phyloP scores from a whole-genome alignment of 2,797 vertebrate species.

The Acanthopagrus latus region DNA sequence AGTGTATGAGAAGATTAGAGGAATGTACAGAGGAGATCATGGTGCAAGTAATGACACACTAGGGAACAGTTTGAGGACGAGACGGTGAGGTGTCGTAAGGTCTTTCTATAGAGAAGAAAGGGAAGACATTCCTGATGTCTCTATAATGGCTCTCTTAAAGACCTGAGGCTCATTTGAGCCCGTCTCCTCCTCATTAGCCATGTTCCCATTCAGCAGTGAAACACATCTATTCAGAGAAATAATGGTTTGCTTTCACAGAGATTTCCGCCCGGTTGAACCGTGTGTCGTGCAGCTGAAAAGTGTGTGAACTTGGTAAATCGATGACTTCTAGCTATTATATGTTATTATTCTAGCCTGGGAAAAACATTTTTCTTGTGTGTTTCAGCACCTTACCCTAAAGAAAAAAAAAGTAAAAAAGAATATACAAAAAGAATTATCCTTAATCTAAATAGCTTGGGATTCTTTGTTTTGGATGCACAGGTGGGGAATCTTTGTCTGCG shows the following conservation, averaged over 20 bases:
- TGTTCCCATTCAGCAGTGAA: slow-evolving; percentile 7
- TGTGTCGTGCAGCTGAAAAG: background rate
- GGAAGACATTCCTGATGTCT: background rate
- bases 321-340: background rate
- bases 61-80: background rate
- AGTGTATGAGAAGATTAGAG: background rate
- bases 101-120: background rate
- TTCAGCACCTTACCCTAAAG: background rate
- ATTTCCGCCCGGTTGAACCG: background rate
- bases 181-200: slow-evolving; percentile 10
- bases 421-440: background rate
- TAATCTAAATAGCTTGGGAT: background rate
- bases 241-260: background rate
- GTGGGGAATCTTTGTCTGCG: slow-evolving; percentile 1
- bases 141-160: background rate
- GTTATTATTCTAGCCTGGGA: background rate
- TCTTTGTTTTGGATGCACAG: background rate
- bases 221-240: background rate
- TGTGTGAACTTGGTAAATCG: background rate
- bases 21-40: background rate
- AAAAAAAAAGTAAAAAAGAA: background rate
- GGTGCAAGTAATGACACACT: background rate
- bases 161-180: background rate
- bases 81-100: background rate
- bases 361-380: background rate